Conservation (phyloP, 1,140 invertebrate genomes). For the Yoshiicerus persimilis region DNA sequence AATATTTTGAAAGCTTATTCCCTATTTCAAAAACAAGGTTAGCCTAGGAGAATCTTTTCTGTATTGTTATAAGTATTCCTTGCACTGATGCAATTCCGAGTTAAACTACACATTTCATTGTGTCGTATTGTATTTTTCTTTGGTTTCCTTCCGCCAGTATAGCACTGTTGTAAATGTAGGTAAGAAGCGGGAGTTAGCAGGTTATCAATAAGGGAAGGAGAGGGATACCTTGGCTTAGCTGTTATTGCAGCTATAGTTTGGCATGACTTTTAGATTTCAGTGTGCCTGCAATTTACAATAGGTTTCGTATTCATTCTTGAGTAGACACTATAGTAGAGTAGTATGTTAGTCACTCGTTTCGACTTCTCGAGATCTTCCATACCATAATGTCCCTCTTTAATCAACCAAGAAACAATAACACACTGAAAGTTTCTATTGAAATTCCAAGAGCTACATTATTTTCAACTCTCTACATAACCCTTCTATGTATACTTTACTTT, state of each 20-base stretch:
- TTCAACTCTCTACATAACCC: background rate
- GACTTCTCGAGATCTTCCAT: background rate
- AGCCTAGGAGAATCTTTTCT: background rate
- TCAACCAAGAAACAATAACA: slow-evolving; percentile 44
- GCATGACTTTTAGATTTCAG: background rate
- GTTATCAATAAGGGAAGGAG: background rate
- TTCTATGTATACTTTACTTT: background rate
- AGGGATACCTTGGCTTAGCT: background rate
- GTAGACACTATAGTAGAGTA: background rate
- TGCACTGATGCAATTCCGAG: background rate
- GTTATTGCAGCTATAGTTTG: background rate
- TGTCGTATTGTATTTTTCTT: background rate
- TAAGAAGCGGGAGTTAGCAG: too few species aligned
- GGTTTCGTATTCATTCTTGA: background rate
- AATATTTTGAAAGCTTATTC: too few species aligned
- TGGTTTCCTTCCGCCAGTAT: background rate
- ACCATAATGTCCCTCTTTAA: slow-evolving; percentile 39
- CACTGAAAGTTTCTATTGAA: slow-evolving; percentile 32
- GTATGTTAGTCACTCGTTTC: background rate
- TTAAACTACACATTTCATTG: background rate
- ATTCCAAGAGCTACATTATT: slow-evolving; percentile 31
- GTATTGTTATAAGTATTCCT: background rate
- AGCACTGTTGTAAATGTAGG: background rate
- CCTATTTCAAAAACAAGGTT: background rate
- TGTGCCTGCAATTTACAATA: background rate